phyloP scores from a whole-genome alignment of 2,888 invertebrate species.

The Eilema sororculum region DNA sequence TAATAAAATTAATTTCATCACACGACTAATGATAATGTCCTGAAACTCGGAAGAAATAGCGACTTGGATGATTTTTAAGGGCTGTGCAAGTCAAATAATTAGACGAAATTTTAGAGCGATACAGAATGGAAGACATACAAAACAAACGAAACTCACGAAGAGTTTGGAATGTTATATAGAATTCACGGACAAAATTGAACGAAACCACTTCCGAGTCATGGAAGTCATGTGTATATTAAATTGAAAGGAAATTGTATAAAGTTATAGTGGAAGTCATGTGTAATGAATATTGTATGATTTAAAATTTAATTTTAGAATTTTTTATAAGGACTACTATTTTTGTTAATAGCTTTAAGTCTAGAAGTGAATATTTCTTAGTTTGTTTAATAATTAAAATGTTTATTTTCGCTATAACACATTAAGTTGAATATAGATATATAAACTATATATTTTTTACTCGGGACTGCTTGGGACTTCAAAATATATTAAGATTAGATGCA shows the following conservation, averaged over 20 bases:
- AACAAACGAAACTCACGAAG: too few species aligned
- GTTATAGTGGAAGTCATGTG: background rate
- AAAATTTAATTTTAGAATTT: background rate
- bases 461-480: too few species aligned
- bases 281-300: background rate
- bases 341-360: slow-evolving; percentile 3
- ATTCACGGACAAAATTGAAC: background rate
- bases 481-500: too few species aligned
- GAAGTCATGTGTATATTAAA: background rate
- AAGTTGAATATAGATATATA: background rate
- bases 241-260: background rate
- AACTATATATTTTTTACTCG: background rate
- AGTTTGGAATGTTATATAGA: background rate
- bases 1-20: too few species aligned
- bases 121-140: too few species aligned
- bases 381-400: background rate
- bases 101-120: too few species aligned
- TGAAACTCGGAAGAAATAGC: too few species aligned
- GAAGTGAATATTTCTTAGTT: background rate
- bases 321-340: background rate
- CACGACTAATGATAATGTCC: too few species aligned
- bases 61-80: too few species aligned
- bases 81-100: too few species aligned
- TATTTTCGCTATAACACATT: background rate
- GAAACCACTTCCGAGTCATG: too few species aligned